These are phyloP conservation scores for Apostichopus japonicus DNA, from an alignment of 35 echinoderm and acorn worm species.

Conservation along the genomic window DNA sequence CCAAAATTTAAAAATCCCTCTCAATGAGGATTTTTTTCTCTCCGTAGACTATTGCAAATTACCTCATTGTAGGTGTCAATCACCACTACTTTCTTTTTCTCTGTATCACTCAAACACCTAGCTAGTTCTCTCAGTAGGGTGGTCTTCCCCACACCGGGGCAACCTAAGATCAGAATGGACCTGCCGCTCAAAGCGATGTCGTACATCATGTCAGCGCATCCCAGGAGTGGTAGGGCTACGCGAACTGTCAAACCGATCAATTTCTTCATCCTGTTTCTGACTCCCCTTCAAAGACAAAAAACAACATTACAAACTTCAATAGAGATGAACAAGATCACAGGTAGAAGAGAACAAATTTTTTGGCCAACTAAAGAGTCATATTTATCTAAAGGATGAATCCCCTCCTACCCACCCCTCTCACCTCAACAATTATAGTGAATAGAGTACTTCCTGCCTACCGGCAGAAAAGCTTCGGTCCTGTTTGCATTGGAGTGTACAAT, in stretches of 20 bases:
- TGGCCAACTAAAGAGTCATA: too few species aligned
- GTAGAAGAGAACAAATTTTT: too few species aligned
- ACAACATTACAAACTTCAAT: not conserved
- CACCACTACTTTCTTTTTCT: slow-evolving; percentile 59
- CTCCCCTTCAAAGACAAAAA: slow-evolving; percentile 7
- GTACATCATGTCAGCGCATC: slow-evolving; percentile 69
- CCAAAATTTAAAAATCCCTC: not conserved
- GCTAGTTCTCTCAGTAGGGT: slow-evolving; percentile 71
- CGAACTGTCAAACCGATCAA: slow-evolving; percentile 55
- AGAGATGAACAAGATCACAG: too few species aligned
- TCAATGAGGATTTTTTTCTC: not conserved
- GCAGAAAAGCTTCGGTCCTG: too few species aligned
- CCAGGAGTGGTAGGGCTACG: slow-evolving; percentile 46
- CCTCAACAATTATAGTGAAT: too few species aligned
- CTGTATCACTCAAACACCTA: slow-evolving; percentile 64
- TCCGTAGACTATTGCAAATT: not conserved
- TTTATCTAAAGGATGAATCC: too few species aligned
- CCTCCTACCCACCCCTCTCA: too few species aligned
- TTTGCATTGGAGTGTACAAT: too few species aligned
- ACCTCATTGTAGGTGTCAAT: slow-evolving; percentile 82
- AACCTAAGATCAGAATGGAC: slow-evolving; percentile 64
- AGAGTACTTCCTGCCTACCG: too few species aligned
- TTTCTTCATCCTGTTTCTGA: slow-evolving; percentile 29
- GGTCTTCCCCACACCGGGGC: slow-evolving; percentile 76
- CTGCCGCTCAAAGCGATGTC: slow-evolving; percentile 60